Percentiles rank a stretch among this genome's conserved stretches.
Conservation (phyloP, 2,888 invertebrate genomes). For the Notodonta ziczac region DNA sequence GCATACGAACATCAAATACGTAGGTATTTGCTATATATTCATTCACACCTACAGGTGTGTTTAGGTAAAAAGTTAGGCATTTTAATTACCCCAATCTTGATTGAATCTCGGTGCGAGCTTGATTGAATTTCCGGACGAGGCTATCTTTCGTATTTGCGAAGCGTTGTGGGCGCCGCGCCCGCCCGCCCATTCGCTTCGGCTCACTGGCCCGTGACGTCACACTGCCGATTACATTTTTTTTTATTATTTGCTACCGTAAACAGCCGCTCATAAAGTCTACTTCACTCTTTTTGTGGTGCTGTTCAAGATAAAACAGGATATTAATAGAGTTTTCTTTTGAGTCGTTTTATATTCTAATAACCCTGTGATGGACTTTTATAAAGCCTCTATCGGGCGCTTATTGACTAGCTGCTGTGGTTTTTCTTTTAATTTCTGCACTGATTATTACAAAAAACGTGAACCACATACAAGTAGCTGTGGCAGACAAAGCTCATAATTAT, state of each 20-base stretch:
- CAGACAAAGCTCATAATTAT: too few species aligned
- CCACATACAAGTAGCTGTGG: too few species aligned
- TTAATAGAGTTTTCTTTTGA: conserved; percentile 40
- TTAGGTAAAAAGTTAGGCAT: conserved; percentile 72
- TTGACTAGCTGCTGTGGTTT: background rate
- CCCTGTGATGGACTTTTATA: conserved; percentile 5
- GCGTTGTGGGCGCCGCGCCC: conserved; percentile 60
- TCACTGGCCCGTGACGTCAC: conserved; percentile 80
- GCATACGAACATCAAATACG: too few species aligned
- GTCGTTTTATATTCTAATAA: conserved; percentile 23
- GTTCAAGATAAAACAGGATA: conserved; percentile 45
- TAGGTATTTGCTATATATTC: background rate
- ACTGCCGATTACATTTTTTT: conserved; percentile 71
- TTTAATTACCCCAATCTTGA: conserved; percentile 82
- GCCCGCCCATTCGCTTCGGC: conserved; percentile 61
- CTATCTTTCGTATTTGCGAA: conserved; percentile 77
- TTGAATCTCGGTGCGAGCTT: conserved; percentile 78
- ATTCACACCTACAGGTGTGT: conserved; percentile 28
- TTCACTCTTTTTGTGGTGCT: conserved; percentile 58
- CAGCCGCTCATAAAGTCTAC: conserved; percentile 73
- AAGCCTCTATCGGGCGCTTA: background rate
- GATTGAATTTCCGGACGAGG: conserved; percentile 80
- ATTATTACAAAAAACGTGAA: background rate
- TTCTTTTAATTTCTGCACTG: background rate
- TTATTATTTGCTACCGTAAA: conserved; percentile 73